Evolutionary conservation across 2,797 vertebrate species (phyloP).

Genomic region (Carcharodon carcharias): DNA sequence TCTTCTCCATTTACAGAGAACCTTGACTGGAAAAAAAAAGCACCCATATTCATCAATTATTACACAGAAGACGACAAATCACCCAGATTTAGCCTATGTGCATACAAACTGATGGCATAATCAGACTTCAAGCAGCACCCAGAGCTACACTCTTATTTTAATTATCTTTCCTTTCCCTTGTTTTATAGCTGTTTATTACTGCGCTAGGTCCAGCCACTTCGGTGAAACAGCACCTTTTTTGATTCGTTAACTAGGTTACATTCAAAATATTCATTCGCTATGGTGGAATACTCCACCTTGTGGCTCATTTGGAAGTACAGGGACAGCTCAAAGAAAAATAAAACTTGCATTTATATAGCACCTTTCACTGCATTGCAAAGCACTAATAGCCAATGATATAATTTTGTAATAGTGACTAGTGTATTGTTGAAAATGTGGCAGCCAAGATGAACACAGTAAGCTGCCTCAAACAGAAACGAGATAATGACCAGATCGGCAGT

Average conservation of each 20-base stretch:
- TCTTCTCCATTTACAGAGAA: slow-evolving; percentile 41
- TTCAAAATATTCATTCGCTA: not conserved
- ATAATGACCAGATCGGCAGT: not conserved
- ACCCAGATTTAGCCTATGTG: not conserved
- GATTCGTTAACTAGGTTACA: not conserved
- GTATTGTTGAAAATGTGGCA: not conserved
- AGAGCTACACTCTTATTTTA: not conserved
- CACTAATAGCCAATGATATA: not conserved
- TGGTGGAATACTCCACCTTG: not conserved
- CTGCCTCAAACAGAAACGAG: not conserved
- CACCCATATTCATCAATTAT: not conserved
- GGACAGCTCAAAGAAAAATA: not conserved
- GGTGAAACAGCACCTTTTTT: not conserved
- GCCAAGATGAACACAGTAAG: not conserved
- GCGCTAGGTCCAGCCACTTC: not conserved
- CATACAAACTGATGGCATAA: not conserved
- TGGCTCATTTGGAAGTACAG: not conserved
- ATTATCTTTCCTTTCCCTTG: not conserved
- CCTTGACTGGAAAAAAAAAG: not conserved
- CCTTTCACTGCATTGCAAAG: not conserved
- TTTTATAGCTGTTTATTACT: slow-evolving; percentile 15
- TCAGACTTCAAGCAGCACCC: not conserved
- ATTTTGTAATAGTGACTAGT: not conserved
- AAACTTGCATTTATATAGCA: not conserved
- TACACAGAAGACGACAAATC: not conserved